A percentile compares a stretch with the other conserved stretches of the same genome.
These are phyloP conservation scores for Drosophila percnosoma DNA, from an alignment of 2,888 invertebrate species.

Conservation along the genomic window DNA sequence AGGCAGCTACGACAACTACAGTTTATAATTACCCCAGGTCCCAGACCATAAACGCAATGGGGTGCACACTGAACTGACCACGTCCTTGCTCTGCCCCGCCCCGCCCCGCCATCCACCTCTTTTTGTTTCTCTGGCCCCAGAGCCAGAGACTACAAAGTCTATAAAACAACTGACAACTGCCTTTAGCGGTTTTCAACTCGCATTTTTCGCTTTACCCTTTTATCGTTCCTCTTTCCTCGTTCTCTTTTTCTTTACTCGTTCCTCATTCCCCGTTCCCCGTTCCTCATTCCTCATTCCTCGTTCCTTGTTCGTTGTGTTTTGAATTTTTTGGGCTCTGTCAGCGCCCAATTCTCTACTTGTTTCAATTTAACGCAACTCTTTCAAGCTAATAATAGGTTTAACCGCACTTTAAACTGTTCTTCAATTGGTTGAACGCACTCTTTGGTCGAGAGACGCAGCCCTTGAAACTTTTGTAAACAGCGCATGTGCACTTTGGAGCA, in stretches of 20 bases:
- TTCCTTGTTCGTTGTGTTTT: constrained; percentile 15
- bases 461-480: constrained; percentile 28
- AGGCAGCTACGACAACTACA: constrained; percentile 43
- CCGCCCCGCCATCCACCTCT: not conserved
- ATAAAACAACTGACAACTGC: constrained; percentile 61
- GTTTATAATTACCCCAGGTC: constrained; percentile 68
- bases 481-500: constrained; percentile 73
- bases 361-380: constrained; percentile 72
- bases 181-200: constrained; percentile 67
- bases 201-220: constrained; percentile 58
- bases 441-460: constrained; percentile 15
- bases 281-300: not conserved
- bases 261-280: not conserved
- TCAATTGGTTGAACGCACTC: constrained; percentile 63
- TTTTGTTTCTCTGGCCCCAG: constrained; percentile 4
- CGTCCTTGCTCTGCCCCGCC: constrained; percentile 40
- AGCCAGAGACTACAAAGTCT: constrained; percentile 27
- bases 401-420: constrained; percentile 79
- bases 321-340: constrained; percentile 36
- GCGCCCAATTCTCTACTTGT: constrained; percentile 58
- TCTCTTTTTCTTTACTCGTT: not conserved
- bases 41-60: constrained; percentile 60
- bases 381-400: constrained; percentile 78
- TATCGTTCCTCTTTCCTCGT: constrained; percentile 3
- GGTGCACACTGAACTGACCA: constrained; percentile 45